Evolutionary conservation across 1,140 invertebrate genomes (phyloP).

Genomic region (Bombus confusus): DNA sequence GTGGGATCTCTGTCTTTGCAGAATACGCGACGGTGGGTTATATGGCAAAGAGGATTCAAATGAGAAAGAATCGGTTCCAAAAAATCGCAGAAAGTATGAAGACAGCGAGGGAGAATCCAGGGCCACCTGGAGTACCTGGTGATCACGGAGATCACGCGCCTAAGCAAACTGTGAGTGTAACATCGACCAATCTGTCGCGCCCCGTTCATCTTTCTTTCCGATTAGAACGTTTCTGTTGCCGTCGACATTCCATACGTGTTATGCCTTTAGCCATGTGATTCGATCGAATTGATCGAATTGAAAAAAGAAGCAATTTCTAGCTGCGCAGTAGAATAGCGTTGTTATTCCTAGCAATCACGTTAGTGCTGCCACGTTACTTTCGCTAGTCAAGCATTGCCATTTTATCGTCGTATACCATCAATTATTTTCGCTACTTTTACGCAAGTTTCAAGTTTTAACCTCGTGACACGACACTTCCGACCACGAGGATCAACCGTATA

Average conservation of each 20-base stretch:
- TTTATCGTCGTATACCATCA: neutral
- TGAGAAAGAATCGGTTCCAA: conserved; percentile 95
- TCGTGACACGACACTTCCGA: neutral
- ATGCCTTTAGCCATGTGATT: conserved; percentile 3
- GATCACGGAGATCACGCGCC: conserved; percentile 87
- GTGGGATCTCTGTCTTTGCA: conserved; percentile 78
- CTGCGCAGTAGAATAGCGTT: conserved; percentile 1
- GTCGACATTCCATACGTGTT: conserved; percentile 15
- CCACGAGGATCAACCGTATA: neutral
- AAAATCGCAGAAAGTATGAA: conserved; percentile 96
- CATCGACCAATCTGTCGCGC: conserved; percentile 73
- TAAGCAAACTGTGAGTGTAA: conserved; percentile 88
- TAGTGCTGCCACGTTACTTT: neutral
- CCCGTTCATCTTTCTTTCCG: conserved; percentile 59
- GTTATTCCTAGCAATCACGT: neutral
- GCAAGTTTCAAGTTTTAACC: neutral
- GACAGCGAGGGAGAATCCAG: conserved; percentile 87
- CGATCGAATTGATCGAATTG: neutral
- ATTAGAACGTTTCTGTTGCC: conserved; percentile 53
- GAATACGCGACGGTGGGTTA: conserved; percentile 97
- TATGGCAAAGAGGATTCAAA: conserved; percentile 97
- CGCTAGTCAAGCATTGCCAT: neutral
- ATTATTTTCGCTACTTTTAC: neutral
- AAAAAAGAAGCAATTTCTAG: neutral
- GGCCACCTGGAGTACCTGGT: conserved; percentile 83